phyloP scores from a whole-genome alignment of 2,888 invertebrate genomes.

The Euplexia lucipara region DNA sequence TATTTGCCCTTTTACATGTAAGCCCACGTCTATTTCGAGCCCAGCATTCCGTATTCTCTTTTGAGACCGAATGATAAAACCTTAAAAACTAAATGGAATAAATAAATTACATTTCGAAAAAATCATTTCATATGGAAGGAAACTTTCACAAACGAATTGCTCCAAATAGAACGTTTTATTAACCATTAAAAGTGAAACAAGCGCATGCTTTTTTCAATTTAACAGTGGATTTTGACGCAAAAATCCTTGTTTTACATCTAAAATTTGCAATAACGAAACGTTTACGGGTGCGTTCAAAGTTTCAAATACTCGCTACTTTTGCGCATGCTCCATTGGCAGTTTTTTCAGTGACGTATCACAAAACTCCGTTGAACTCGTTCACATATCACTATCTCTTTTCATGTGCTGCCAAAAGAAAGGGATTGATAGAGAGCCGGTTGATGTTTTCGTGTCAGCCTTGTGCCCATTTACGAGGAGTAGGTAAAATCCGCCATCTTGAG shows the following conservation, averaged over 20 bases:
- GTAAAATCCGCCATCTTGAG: constrained; percentile 93
- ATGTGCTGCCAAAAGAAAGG: constrained; percentile 81
- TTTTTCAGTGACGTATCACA: constrained; percentile 84
- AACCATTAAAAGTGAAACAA: background rate
- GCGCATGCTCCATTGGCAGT: constrained; percentile 88
- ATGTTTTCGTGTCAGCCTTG: constrained; percentile 92
- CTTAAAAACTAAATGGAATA: too few relatives aligned
- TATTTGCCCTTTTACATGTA: too few relatives aligned
- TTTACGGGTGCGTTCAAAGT: constrained; percentile 78
- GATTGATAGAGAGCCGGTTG: constrained; percentile 89
- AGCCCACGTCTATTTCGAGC: too few relatives aligned
- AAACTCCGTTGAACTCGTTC: constrained; percentile 83
- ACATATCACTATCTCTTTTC: constrained; percentile 85
- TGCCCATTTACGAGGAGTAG: constrained; percentile 91
- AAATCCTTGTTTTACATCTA: background rate
- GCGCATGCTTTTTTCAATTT: too few relatives aligned
- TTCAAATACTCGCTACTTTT: constrained; percentile 73
- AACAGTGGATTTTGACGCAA: background rate
- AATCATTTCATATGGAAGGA: too few relatives aligned
- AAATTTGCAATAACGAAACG: constrained; percentile 66
- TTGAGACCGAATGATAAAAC: too few relatives aligned
- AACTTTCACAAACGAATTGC: background rate
- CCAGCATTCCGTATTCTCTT: too few relatives aligned
- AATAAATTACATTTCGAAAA: too few relatives aligned
- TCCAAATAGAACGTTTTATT: too few relatives aligned